Evolutionary conservation across 2,797 vertebrate species (phyloP).

Genomic region (Ptychobarbus kaznakovi): DNA sequence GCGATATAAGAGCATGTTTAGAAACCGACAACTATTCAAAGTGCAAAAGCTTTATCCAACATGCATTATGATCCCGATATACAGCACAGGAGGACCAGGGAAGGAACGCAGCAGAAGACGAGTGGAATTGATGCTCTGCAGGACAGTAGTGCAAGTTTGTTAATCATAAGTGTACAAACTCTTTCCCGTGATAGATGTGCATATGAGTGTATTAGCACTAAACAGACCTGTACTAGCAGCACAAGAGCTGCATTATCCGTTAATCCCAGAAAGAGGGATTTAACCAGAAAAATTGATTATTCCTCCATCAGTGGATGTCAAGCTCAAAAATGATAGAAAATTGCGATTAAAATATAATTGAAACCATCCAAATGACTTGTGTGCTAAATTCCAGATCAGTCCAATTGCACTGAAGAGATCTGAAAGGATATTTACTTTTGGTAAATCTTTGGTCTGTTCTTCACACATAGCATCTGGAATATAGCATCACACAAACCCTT

Average conservation of each 20-base stretch:
- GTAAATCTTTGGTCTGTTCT: not conserved
- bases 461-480: not conserved
- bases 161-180: not conserved
- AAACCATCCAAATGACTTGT: not conserved
- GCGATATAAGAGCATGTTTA: not conserved
- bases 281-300: no score
- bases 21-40: not conserved
- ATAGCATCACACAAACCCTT: not conserved
- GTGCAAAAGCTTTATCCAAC: not conserved
- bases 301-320: not conserved
- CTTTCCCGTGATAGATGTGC: not conserved
- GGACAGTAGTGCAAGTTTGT: slow-evolving; percentile 37
- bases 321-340: not conserved
- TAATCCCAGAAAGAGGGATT: not conserved
- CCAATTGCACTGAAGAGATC: not conserved
- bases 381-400: not conserved
- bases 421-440: not conserved
- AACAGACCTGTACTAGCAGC: not conserved
- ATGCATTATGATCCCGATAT: not conserved
- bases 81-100: not conserved
- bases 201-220: not conserved
- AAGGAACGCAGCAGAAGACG: not conserved
- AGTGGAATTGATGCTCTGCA: slow-evolving; percentile 4
- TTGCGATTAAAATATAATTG: not conserved
- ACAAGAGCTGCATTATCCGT: not conserved